Percentiles rank a stretch among this genome's conserved stretches.
phyloP scores from a whole-genome alignment of 2,113 vertebrate species.

The Alethe diademata region DNA sequence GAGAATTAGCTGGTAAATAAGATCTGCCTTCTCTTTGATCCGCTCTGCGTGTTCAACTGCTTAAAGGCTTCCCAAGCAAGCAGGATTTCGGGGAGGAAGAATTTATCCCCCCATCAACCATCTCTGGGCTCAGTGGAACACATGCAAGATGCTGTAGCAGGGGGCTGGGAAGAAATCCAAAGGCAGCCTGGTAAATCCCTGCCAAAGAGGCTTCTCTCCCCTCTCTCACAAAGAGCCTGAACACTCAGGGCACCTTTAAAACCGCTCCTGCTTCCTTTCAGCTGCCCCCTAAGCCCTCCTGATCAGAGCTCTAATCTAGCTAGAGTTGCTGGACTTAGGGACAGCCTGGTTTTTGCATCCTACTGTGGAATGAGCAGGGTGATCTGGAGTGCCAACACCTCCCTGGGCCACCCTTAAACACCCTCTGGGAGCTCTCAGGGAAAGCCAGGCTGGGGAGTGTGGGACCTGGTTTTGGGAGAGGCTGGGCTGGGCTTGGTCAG shows the following conservation, averaged over 20 bases:
- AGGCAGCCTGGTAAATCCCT: slow-evolving; percentile 31
- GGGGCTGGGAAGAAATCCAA: background rate
- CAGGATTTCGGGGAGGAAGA: slow-evolving; percentile 18
- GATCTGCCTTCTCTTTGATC: slow-evolving; percentile 43
- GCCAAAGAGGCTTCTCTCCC: slow-evolving; percentile 37
- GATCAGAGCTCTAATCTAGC: slow-evolving; percentile 28
- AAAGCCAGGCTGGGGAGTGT: rapidly evolving
- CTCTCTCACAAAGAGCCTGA: background rate
- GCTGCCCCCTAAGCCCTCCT: background rate
- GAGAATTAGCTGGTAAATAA: slow-evolving; percentile 59
- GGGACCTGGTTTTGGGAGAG: background rate
- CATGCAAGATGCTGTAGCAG: background rate
- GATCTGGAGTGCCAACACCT: background rate
- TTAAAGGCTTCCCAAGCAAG: slow-evolving; percentile 50
- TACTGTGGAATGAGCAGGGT: background rate
- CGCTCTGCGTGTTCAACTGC: background rate
- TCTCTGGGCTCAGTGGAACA: background rate
- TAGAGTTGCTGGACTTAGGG: background rate
- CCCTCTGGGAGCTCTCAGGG: rapidly evolving
- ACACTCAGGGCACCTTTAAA: background rate
- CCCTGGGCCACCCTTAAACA: rapidly evolving
- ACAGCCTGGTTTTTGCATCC: background rate
- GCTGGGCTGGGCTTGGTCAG: background rate
- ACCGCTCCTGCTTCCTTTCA: background rate
- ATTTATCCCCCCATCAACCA: background rate